Base-by-base conservation (phyloP, 2,113 vertebrate genomes). In the Guaruba guarouba region DNA sequence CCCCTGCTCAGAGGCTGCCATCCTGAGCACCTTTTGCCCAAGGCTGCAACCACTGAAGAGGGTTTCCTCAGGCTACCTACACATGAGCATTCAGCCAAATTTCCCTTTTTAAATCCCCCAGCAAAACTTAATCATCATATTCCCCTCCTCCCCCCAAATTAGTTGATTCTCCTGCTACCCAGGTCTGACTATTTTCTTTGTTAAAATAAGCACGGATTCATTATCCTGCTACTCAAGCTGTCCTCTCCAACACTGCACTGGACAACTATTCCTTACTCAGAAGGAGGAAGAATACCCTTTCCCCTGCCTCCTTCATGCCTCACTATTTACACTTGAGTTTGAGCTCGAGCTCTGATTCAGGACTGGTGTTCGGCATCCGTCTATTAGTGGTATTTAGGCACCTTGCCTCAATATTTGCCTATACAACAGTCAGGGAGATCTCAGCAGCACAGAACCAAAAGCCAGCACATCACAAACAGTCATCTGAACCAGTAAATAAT, bases 331-430 rank as follows among this genome's bases (percentile, higher is more conserved):
- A 57, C 5, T 41, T 5, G 10, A 80, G 23, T 19, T 8, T 6
- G 9, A 78, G 44, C 55, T 81, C 48, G 8, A 78, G 44, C 55
- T 81, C 63, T 28, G 27, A 37, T 29, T 68, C 61, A 46, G 68
- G 54, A 11, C 5, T 29, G 55, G 49, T 41, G 76, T 63, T 62
- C 66, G 85, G 39, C 33, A 64, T 0, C 7, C 17, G 28, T 82
- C 27, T 23, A 4, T 13, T 12, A 54, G 59, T 14, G 18, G 23
- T 44, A 33, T 44, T 44, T 29, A 48, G 35, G 62, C 33, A 62
- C 31, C n/a, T 24, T 48, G 29, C 8, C 39, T 76, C 2, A 0
- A 0, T 27, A 25, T 33, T 63, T n/a, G 31, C 71, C 43, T n/a
- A 8, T 5, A 18, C 12, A 20, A 2, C 27, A 17, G 15, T 3